Conservation (phyloP, 2,888 invertebrate species). For the Aspidiotus rigidus region DNA sequence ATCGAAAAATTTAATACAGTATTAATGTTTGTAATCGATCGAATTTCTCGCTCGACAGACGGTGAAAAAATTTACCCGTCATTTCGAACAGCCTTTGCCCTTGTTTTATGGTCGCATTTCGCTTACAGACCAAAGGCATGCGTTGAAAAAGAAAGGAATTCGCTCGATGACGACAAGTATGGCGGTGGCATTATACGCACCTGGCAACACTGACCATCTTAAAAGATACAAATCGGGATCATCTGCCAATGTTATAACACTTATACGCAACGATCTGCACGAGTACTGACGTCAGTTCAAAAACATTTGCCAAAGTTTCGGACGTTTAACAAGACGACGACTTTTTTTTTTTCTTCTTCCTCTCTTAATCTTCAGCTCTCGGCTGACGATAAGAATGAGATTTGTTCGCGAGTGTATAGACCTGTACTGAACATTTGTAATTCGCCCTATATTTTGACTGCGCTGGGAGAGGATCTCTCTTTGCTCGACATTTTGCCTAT, state of each 20-base stretch:
- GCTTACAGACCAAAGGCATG: neutral
- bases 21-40: too few species aligned
- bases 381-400: too few species aligned
- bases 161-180: neutral
- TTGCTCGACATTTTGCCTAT: too few species aligned
- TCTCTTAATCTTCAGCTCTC: neutral
- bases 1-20: too few species aligned
- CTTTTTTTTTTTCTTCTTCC: neutral
- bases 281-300: neutral
- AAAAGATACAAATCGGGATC: neutral
- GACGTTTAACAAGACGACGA: neutral
- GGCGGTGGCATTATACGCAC: neutral
- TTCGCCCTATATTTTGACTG: too few species aligned
- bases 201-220: constrained; percentile 21
- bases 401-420: too few species aligned
- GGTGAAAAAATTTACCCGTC: too few species aligned
- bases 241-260: constrained; percentile 4
- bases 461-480: too few species aligned
- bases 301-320: constrained; percentile 1
- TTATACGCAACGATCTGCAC: neutral
- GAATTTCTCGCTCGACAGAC: too few species aligned
- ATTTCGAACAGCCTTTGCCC: too few species aligned
- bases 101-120: too few species aligned
- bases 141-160: neutral
- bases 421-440: too few species aligned